These are phyloP conservation scores for Myotis davidii DNA, from an alignment of 2,113 vertebrate species.

Conservation along the genomic window DNA sequence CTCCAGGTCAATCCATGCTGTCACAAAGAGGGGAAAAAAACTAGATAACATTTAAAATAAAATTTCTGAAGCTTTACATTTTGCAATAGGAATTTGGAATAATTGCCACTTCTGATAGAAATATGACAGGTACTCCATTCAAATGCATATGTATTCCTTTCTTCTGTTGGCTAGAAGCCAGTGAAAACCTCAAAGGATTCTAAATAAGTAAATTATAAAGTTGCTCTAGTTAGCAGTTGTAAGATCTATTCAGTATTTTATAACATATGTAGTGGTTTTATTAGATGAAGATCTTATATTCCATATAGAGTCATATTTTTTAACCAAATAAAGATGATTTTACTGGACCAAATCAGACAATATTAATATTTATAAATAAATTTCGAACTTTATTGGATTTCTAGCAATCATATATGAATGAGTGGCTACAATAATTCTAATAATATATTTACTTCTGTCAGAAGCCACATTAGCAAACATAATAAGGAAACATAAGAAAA, in stretches of 20 bases:
- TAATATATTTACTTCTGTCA: slow-evolving; percentile 64
- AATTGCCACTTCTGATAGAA: background rate
- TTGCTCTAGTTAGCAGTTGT: background rate
- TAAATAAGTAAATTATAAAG: slow-evolving; percentile 47
- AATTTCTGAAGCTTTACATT: background rate
- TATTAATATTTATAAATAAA: slow-evolving; percentile 59
- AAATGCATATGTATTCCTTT: background rate
- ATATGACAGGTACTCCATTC: background rate
- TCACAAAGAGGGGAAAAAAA: background rate
- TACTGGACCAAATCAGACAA: slow-evolving; percentile 56
- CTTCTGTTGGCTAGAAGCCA: background rate
- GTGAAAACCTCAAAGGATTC: background rate
- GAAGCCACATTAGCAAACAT: slow-evolving; percentile 58
- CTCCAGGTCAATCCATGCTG: background rate
- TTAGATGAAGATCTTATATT: background rate
- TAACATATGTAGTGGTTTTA: slow-evolving; percentile 36
- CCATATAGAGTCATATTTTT: background rate
- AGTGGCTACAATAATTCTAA: background rate
- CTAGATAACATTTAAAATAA: background rate
- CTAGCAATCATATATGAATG: slow-evolving; percentile 36
- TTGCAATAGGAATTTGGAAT: background rate
- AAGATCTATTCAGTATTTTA: slow-evolving; percentile 42
- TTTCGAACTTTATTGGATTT: slow-evolving; percentile 61
- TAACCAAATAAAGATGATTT: slow-evolving; percentile 64
- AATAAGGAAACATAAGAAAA: slow-evolving; percentile 70